Percentiles rank a stretch among this genome's conserved stretches.
Conservation (phyloP, 2,797 vertebrate genomes). For the Nasua narica region DNA sequence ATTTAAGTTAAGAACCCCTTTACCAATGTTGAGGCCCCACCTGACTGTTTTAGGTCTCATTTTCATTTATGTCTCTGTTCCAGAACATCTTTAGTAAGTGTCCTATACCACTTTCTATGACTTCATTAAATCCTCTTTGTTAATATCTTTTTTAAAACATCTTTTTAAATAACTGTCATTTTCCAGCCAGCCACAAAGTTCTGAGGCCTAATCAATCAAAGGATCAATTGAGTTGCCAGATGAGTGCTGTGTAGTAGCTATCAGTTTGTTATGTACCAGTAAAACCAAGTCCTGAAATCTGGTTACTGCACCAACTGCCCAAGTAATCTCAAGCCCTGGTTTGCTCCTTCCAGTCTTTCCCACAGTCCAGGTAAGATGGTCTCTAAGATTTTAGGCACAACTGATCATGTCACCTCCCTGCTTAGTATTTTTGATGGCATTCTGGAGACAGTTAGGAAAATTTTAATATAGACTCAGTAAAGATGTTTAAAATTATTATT, state of each 20-base stretch:
- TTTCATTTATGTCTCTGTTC: conserved; percentile 20
- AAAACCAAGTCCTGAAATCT: background rate
- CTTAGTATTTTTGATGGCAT: conserved; percentile 6
- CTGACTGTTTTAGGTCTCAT: background rate
- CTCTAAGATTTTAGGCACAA: background rate
- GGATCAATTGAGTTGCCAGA: background rate
- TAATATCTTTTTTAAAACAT: background rate
- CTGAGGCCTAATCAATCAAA: background rate
- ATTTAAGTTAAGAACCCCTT: background rate
- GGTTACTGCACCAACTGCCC: background rate
- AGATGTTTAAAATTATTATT: conserved; percentile 31
- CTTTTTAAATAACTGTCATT: background rate
- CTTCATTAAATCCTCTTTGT: background rate
- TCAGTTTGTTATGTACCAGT: background rate
- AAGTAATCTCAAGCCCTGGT: background rate
- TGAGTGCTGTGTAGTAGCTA: background rate
- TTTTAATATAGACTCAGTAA: conserved; percentile 34
- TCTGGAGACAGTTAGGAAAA: conserved; percentile 12
- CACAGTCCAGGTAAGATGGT: background rate
- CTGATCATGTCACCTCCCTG: background rate
- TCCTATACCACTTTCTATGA: background rate
- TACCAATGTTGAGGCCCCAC: background rate
- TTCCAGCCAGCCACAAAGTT: background rate
- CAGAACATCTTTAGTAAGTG: background rate
- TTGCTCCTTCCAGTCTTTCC: background rate